Percentiles rank a stretch among this genome's conserved stretches.
phyloP scores from a whole-genome alignment of 1,140 invertebrate species.

The Lanistes nyassanus region DNA sequence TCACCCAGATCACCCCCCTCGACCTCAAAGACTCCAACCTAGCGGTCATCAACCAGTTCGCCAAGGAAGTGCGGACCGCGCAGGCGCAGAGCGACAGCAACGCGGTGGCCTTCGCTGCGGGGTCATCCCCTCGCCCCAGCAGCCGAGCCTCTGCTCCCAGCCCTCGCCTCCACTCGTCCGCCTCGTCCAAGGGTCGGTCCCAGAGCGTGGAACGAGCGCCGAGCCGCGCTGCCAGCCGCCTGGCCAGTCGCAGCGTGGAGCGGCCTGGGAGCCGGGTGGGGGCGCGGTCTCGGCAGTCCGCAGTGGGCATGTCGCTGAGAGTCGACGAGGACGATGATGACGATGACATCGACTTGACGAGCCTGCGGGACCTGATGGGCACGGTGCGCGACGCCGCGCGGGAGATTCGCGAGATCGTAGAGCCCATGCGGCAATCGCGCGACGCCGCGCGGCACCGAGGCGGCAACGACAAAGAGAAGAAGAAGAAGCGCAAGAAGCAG shows the following conservation, averaged over 20 bases:
- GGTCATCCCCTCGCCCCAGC: not conserved
- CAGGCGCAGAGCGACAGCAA: conserved; percentile 11
- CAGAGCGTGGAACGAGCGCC: not conserved
- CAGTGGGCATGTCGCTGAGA: not conserved
- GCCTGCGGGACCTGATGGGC: conserved; percentile 19
- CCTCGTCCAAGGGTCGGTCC: not conserved
- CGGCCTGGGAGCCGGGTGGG: conserved; percentile 12
- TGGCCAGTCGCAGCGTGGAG: not conserved
- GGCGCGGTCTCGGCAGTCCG: not conserved
- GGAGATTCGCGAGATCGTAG: conserved; percentile 19
- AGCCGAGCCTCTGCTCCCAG: not conserved
- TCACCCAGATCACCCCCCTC: not conserved
- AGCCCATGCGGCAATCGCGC: not conserved
- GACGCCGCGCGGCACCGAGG: not conserved
- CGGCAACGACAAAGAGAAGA: no score
- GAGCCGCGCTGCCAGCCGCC: not conserved
- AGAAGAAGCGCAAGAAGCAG: not conserved
- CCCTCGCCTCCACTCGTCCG: no score
- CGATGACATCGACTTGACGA: conserved; percentile 15
- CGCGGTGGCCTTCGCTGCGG: not conserved
- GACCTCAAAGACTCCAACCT: conserved; percentile 18
- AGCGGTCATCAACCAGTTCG: conserved; percentile 5
- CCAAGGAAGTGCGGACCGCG: not conserved
- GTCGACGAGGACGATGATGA: conserved; percentile 9
- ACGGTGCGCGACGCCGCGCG: conserved; percentile 15